Percentiles rank a stretch among this genome's conserved stretches.
These are phyloP conservation scores for Acomys russatus DNA, from an alignment of 2,797 vertebrate genomes.

Conservation along the genomic window DNA sequence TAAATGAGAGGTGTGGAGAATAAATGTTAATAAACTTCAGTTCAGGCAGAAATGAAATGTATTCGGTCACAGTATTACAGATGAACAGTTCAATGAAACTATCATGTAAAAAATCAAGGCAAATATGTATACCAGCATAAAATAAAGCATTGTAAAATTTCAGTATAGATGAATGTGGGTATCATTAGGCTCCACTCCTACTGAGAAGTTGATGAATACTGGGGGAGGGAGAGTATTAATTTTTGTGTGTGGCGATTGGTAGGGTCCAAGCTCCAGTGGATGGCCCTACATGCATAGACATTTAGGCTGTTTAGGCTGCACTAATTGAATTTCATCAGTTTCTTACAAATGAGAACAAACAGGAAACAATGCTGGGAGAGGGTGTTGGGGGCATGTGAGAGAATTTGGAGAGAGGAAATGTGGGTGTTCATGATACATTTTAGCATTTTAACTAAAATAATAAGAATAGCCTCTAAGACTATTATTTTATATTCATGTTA, in stretches of 20 bases:
- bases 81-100: background rate
- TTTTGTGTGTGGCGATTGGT: background rate
- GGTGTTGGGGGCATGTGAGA: background rate
- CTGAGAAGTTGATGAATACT: background rate
- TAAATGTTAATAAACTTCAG: slow-evolving; percentile 19
- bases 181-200: too few species aligned
- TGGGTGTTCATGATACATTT: background rate
- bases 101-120: background rate
- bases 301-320: too few species aligned
- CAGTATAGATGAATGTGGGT: background rate
- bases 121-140: background rate
- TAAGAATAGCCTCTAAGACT: too few species aligned
- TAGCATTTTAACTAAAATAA: too few species aligned
- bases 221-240: background rate
- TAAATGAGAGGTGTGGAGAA: background rate
- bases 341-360: background rate
- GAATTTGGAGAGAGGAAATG: background rate
- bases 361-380: rapidly evolving
- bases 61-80: slow-evolving; percentile 1
- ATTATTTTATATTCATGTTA: too few species aligned
- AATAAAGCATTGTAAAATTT: background rate
- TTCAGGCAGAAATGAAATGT: background rate
- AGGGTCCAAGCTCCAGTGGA: background rate
- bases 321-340: background rate
- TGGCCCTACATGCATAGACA: background rate